Evolutionary conservation across 2,113 vertebrate species (phyloP).

Genomic region (Phaethornis superciliosus): DNA sequence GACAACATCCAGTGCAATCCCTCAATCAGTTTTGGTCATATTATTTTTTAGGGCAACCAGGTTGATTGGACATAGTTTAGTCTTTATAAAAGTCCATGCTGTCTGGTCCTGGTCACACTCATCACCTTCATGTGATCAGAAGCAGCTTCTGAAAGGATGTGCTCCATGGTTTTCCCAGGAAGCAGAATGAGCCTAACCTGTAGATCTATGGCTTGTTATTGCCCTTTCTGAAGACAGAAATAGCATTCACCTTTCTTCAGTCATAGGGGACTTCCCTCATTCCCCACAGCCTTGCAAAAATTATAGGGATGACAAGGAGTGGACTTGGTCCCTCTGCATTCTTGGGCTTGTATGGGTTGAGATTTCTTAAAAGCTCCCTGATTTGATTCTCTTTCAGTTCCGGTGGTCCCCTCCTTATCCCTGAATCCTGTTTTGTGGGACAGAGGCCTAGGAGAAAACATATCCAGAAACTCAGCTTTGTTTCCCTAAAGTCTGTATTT

Average conservation of each 20-base stretch:
- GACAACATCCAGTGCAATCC: neutral
- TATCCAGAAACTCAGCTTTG: neutral
- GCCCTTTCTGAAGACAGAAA: neutral
- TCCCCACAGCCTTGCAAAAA: neutral
- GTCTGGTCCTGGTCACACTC: neutral
- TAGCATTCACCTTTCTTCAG: neutral
- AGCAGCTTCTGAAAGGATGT: neutral
- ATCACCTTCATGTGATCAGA: neutral
- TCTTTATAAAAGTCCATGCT: neutral
- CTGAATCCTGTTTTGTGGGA: neutral
- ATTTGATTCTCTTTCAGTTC: neutral
- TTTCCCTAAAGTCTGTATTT: neutral
- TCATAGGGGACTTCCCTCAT: neutral
- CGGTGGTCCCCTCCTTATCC: neutral
- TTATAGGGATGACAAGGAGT: neutral
- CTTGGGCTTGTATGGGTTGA: neutral
- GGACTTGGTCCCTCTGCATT: neutral
- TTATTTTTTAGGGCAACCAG: neutral
- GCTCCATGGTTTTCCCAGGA: neutral
- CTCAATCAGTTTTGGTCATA: neutral
- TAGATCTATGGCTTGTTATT: neutral
- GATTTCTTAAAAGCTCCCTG: neutral
- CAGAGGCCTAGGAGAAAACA: neutral
- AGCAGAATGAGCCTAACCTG: neutral
- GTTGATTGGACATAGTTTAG: neutral